These are phyloP conservation scores for Drosophila baimaii DNA, from an alignment of 1,140 invertebrate species.

Conservation along the genomic window DNA sequence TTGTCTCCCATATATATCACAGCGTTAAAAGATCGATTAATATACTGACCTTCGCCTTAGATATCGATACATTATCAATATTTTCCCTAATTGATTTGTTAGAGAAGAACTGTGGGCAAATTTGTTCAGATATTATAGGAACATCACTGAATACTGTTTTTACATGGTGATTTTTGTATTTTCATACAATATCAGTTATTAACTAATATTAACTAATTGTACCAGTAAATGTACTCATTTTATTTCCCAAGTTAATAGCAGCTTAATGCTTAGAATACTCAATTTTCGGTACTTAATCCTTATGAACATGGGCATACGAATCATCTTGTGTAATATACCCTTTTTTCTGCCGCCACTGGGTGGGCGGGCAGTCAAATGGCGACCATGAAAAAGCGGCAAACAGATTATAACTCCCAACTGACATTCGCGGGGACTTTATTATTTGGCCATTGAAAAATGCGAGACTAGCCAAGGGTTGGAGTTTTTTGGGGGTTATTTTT, in stretches of 20 bases:
- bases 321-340: conserved; percentile 20
- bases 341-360: conserved; percentile 17
- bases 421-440: conserved; percentile 78
- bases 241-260: background rate
- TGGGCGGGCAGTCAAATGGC: conserved; percentile 60
- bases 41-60: no score
- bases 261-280: background rate
- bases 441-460: conserved; percentile 81
- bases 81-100: no score
- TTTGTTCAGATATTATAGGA: no score
- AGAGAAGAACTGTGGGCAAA: no score
- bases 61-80: no score
- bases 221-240: background rate
- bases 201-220: no score
- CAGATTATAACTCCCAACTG: conserved; percentile 81
- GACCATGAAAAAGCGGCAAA: conserved; percentile 81
- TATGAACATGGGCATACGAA: background rate
- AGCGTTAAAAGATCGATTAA: no score
- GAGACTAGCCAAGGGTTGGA: conserved; percentile 41
- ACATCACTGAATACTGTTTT: no score
- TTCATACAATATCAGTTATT: no score
- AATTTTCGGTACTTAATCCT: background rate
- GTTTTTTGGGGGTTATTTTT: conserved; percentile 4
- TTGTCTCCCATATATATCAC: no score
- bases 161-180: no score